Conservation (phyloP, 64 coral and sea anemone genomes). For the Stichodactyla helianthus region DNA sequence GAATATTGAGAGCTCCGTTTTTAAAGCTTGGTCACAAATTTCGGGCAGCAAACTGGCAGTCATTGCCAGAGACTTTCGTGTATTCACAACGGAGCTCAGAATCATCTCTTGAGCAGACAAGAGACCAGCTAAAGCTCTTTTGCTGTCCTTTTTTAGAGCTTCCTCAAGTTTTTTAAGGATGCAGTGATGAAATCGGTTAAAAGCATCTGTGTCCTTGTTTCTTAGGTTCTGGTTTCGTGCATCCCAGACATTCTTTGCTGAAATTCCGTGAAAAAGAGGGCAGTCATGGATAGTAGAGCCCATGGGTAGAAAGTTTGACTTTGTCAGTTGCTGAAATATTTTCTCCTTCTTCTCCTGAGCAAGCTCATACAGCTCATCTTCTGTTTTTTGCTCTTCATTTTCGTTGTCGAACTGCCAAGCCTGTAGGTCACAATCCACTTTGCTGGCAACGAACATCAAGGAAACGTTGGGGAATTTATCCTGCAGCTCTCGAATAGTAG, state of each 20-base stretch:
- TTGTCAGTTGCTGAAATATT: not conserved
- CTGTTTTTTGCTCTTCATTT: not conserved
- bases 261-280: constrained; percentile 46
- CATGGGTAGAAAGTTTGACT: not conserved
- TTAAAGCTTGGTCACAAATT: constrained; percentile 19
- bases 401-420: not conserved
- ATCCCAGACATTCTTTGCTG: constrained; percentile 21
- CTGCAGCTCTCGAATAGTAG: constrained; percentile 43
- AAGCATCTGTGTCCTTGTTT: constrained; percentile 20
- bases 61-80: not conserved
- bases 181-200: constrained; percentile 20
- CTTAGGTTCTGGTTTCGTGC: constrained; percentile 13
- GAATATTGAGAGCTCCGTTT: constrained; percentile 14
- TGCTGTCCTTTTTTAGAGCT: not conserved
- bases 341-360: constrained; percentile 1
- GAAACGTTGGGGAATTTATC: constrained; percentile 45
- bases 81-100: not conserved
- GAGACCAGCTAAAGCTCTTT: not conserved
- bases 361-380: not conserved
- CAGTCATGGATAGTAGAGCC: not conserved
- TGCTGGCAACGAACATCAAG: constrained; percentile 44
- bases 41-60: not conserved
- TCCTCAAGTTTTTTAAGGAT: not conserved
- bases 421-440: not conserved
- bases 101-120: constrained; percentile 29